A percentile compares a stretch with the other conserved stretches of the same genome.
Conservation (phyloP, 2,113 vertebrate species). For the Cyprinodon tularosa region DNA sequence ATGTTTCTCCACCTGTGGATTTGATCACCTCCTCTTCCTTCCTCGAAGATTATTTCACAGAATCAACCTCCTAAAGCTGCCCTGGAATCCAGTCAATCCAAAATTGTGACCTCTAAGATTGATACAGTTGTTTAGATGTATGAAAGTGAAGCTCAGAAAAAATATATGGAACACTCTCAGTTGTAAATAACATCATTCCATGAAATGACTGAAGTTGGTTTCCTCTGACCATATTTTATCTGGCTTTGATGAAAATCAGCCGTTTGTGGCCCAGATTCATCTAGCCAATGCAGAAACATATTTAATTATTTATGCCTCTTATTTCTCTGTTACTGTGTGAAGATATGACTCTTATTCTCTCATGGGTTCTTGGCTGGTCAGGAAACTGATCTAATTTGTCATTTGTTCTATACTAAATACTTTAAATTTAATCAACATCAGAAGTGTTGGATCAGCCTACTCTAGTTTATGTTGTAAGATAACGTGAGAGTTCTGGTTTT, state of each 20-base stretch:
- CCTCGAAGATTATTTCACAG: too few relatives aligned
- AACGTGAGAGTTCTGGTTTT: not conserved
- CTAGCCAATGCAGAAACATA: constrained; percentile 25
- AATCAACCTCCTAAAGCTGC: too few relatives aligned
- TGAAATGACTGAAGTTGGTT: too few relatives aligned
- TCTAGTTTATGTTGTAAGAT: not conserved
- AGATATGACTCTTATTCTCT: constrained; percentile 9
- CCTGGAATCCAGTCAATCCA: too few relatives aligned
- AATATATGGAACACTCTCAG: too few relatives aligned
- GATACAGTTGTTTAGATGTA: too few relatives aligned
- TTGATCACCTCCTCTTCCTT: too few relatives aligned
- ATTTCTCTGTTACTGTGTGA: constrained; percentile 21
- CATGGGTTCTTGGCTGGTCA: constrained; percentile 20
- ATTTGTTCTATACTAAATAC: not conserved
- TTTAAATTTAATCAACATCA: not conserved
- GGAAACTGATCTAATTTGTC: constrained; percentile 15
- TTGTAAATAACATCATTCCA: too few relatives aligned
- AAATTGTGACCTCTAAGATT: too few relatives aligned
- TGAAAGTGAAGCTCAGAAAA: too few relatives aligned
- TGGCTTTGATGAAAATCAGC: constrained; percentile 1
- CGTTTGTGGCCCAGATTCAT: constrained; percentile 36
- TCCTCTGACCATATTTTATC: too few relatives aligned
- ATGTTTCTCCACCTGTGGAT: too few relatives aligned
- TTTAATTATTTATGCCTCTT: constrained; percentile 50
- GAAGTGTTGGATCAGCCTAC: not conserved